Percentiles rank a stretch among this genome's conserved stretches.
Conservation (phyloP, 2,888 invertebrate species). For the Ophion slaviceki region DNA sequence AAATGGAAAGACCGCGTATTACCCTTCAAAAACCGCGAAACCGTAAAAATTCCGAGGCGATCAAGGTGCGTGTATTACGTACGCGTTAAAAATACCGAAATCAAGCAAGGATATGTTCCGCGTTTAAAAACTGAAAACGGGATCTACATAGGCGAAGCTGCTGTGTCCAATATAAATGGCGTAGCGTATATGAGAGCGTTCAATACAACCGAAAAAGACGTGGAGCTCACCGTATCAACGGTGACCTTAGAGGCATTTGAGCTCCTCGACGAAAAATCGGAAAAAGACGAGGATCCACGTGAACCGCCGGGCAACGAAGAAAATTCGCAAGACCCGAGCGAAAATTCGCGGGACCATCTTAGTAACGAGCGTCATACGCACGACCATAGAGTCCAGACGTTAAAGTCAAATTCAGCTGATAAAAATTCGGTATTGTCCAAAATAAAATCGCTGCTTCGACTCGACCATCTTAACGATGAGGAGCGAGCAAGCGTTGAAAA, state of each 20-base stretch:
- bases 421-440: not conserved
- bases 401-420: conserved; percentile 5
- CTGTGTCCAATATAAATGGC: conserved; percentile 17
- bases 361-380: no score
- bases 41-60: not conserved
- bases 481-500: conserved; percentile 7
- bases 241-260: conserved; percentile 37
- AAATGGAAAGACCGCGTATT: conserved; percentile 10
- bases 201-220: conserved; percentile 30
- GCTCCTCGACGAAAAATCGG: conserved; percentile 12
- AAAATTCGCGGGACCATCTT: conserved; percentile 2
- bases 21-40: conserved; percentile 25
- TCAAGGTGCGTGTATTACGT: conserved; percentile 14
- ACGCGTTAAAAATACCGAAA: conserved; percentile 8
- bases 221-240: conserved; percentile 31
- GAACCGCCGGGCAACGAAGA: not conserved
- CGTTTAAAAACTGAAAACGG: not conserved
- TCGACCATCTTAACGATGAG: conserved; percentile 41
- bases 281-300: not conserved
- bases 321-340: not conserved
- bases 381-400: conserved; percentile 8
- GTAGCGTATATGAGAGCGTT: conserved; percentile 29
- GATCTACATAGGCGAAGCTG: conserved; percentile 38
- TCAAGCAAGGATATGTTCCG: conserved; percentile 36
- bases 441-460: conserved; percentile 23